Percentiles rank a stretch among this genome's conserved stretches.
Evolutionary conservation across 1,140 invertebrate species (phyloP).

Genomic region (Drosophila punjabiensis): DNA sequence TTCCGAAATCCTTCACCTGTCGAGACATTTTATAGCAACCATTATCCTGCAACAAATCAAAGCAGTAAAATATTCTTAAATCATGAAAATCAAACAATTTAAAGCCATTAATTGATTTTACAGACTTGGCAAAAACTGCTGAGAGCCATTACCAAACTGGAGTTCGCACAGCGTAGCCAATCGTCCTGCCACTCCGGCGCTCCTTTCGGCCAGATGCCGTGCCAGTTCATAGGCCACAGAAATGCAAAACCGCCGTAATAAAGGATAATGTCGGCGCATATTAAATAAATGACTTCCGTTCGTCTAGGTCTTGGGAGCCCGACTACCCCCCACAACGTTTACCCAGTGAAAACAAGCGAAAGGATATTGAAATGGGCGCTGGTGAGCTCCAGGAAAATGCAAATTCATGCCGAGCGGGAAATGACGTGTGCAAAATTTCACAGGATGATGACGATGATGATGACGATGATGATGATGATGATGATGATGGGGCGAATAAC

Average conservation of each 20-base stretch:
- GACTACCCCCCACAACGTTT: slow-evolving; percentile 52
- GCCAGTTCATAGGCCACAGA: slow-evolving; percentile 79
- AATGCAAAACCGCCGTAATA: slow-evolving; percentile 83
- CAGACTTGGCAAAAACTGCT: slow-evolving; percentile 36
- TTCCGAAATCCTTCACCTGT: too few relatives aligned
- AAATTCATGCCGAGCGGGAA: slow-evolving; percentile 80
- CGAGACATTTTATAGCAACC: too few relatives aligned
- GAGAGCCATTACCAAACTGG: slow-evolving; percentile 62
- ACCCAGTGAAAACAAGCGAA: slow-evolving; percentile 79
- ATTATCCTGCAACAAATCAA: background rate
- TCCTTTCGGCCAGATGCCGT: slow-evolving; percentile 42
- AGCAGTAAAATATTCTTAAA: background rate
- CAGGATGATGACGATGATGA: slow-evolving; percentile 56
- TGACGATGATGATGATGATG: too few relatives aligned
- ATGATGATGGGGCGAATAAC: slow-evolving; percentile 53
- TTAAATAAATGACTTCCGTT: slow-evolving; percentile 84
- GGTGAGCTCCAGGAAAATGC: slow-evolving; percentile 60
- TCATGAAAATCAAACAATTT: slow-evolving; percentile 33
- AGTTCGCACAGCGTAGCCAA: slow-evolving; percentile 43
- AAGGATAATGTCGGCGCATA: slow-evolving; percentile 84
- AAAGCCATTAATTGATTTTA: slow-evolving; percentile 71
- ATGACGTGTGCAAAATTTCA: slow-evolving; percentile 82
- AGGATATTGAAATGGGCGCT: slow-evolving; percentile 81
- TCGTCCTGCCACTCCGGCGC: slow-evolving; percentile 19
- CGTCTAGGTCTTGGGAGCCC: slow-evolving; percentile 56